Conservation (phyloP, 37 sponge, comb jelly and placozoan species). For the Crambe crambe region DNA sequence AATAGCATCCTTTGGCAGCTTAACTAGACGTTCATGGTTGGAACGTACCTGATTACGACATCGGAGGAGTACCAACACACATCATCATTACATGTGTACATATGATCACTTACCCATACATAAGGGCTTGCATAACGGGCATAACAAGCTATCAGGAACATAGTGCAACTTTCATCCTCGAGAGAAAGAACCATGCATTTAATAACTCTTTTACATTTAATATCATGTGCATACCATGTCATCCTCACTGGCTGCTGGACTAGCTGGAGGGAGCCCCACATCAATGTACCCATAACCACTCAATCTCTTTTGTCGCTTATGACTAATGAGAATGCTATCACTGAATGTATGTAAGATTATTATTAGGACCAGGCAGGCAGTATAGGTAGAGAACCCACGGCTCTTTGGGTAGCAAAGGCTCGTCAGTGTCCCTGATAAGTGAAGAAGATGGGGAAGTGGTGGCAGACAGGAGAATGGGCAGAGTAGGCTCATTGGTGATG, state of each 20-base stretch:
- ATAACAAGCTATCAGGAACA: slow-evolving; percentile 89
- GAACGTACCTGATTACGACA: slow-evolving; percentile 52
- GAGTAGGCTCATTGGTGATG: slow-evolving; percentile 80
- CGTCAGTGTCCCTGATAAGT: slow-evolving; percentile 20
- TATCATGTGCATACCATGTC: slow-evolving; percentile 24
- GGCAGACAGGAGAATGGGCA: slow-evolving; percentile 72
- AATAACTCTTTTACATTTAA: too few relatives aligned
- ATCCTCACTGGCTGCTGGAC: slow-evolving; percentile 72
- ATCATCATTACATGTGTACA: too few relatives aligned
- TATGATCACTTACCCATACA: slow-evolving; percentile 75
- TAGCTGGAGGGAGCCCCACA: slow-evolving; percentile 91
- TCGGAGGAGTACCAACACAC: too few relatives aligned
- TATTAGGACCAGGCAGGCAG: neutral
- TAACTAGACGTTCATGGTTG: slow-evolving; percentile 82
- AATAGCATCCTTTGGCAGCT: slow-evolving; percentile 22
- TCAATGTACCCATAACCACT: slow-evolving; percentile 93
- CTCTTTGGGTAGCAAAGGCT: slow-evolving; percentile 11
- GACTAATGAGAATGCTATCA: slow-evolving; percentile 34
- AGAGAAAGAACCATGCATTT: neutral
- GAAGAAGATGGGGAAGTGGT: slow-evolving; percentile 64
- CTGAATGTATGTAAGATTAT: slow-evolving; percentile 5
- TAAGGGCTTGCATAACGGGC: slow-evolving; percentile 78
- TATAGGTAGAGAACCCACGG: slow-evolving; percentile 9
- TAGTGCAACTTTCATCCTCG: slow-evolving; percentile 73
- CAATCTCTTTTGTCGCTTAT: slow-evolving; percentile 65